Percentiles rank a stretch among this genome's conserved stretches.
These are phyloP conservation scores for Oncopeltus fasciatus DNA, from an alignment of 1,140 invertebrate genomes.

Conservation along the genomic window DNA sequence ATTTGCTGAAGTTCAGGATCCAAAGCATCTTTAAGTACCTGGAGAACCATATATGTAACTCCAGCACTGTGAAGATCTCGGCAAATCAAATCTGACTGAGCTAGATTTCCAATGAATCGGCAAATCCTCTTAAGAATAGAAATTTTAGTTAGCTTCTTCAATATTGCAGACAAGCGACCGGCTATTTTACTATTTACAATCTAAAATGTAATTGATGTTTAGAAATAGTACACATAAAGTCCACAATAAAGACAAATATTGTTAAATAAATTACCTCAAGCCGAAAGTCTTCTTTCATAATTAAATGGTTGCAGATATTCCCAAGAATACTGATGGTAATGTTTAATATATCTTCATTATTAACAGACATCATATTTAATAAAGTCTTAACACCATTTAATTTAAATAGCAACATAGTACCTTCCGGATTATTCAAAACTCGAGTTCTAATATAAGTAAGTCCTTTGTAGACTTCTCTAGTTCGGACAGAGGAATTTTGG, in stretches of 20 bases:
- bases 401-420: slow-evolving; percentile 8
- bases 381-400: neutral
- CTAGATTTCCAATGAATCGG: slow-evolving; percentile 24
- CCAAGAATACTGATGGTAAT: slow-evolving; percentile 24
- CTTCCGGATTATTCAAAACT: slow-evolving; percentile 19
- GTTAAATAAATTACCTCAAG: slow-evolving; percentile 20
- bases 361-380: slow-evolving; percentile 17
- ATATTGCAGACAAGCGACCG: slow-evolving; percentile 17
- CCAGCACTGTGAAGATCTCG: slow-evolving; percentile 18
- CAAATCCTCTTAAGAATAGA: slow-evolving; percentile 22
- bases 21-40: slow-evolving; percentile 15
- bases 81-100: slow-evolving; percentile 18
- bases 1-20: slow-evolving; percentile 19
- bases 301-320: slow-evolving; percentile 22
- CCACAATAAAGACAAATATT: neutral
- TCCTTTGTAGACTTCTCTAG: slow-evolving; percentile 8
- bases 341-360: slow-evolving; percentile 24
- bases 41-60: slow-evolving; percentile 16
- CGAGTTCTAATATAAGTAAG: slow-evolving; percentile 20
- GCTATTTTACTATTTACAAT: slow-evolving; percentile 17
- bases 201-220: slow-evolving; percentile 9
- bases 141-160: slow-evolving; percentile 21
- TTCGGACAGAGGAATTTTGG: neutral
- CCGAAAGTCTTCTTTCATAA: slow-evolving; percentile 18
- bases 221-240: neutral